Evolutionary conservation across 2,113 vertebrate species (phyloP).

Genomic region (Colossoma macropomum): DNA sequence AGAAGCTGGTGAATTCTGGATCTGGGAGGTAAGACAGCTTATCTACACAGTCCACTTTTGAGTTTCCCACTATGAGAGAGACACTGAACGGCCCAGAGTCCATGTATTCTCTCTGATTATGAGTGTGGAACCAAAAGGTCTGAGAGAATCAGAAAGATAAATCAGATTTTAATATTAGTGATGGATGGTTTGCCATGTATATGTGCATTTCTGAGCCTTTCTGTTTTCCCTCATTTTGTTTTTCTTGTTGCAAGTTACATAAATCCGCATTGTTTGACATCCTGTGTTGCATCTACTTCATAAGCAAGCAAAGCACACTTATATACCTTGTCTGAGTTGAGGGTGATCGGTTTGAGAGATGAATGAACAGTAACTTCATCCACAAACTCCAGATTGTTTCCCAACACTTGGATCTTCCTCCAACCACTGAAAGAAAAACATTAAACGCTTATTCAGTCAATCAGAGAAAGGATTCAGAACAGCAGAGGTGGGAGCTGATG

Average conservation of each 20-base stretch:
- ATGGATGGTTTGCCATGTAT: not conserved
- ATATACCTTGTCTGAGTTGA: slow-evolving; percentile 5
- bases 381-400: slow-evolving; percentile 82
- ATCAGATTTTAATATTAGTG: not conserved
- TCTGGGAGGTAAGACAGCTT: slow-evolving; percentile 66
- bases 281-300: not conserved
- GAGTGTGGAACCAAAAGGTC: slow-evolving; percentile 62
- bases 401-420: slow-evolving; percentile 79
- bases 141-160: slow-evolving; percentile 34
- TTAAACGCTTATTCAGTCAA: slow-evolving; percentile 1
- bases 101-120: not conserved
- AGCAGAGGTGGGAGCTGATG: not conserved
- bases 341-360: not conserved
- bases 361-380: slow-evolving; percentile 67
- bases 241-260: not conserved
- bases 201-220: not conserved
- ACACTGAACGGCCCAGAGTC: slow-evolving; percentile 1
- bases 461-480: too few species aligned
- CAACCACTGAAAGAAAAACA: slow-evolving; percentile 80
- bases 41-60: slow-evolving; percentile 55
- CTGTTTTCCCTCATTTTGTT: not conserved
- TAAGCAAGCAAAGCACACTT: not conserved
- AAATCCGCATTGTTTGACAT: too few species aligned
- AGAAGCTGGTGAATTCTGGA: slow-evolving; percentile 71
- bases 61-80: slow-evolving; percentile 63